Evolutionary conservation across 2,888 invertebrate genomes (phyloP).

Genomic region (Hirudinaria manillensis): DNA sequence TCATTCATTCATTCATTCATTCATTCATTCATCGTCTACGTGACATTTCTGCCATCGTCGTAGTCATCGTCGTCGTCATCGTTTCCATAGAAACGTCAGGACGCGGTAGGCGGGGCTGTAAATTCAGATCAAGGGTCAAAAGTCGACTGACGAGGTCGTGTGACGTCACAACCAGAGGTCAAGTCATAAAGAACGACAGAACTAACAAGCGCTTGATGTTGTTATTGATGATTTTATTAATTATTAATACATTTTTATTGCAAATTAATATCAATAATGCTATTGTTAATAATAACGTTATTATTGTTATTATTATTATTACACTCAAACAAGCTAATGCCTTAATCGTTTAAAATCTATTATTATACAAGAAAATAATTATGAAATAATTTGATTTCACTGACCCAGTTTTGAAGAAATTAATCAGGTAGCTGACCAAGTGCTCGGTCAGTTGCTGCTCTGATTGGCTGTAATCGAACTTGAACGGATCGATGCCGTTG

Average conservation of each 20-base stretch:
- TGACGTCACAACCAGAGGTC: no score
- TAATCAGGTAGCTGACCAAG: constrained; percentile 51
- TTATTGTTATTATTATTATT: not conserved
- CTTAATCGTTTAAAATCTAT: not conserved
- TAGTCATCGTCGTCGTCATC: no score
- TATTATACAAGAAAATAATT: not conserved
- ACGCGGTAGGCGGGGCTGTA: no score
- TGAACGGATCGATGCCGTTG: constrained; percentile 48
- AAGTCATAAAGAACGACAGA: no score
- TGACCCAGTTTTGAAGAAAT: constrained; percentile 52
- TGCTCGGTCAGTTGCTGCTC: constrained; percentile 49
- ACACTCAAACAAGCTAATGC: not conserved
- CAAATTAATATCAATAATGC: no score
- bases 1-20: no score
- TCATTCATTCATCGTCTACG: no score
- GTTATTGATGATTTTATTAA: not conserved
- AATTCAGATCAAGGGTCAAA: no score
- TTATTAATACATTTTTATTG: no score
- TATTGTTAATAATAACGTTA: not conserved
- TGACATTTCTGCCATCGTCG: no score
- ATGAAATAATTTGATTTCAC: not conserved
- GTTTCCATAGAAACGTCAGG: no score
- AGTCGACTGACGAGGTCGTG: no score
- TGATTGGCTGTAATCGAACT: constrained; percentile 39
- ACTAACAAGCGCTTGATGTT: not conserved